Conservation (phyloP, 2,113 vertebrate genomes). For the Dromas ardeola region DNA sequence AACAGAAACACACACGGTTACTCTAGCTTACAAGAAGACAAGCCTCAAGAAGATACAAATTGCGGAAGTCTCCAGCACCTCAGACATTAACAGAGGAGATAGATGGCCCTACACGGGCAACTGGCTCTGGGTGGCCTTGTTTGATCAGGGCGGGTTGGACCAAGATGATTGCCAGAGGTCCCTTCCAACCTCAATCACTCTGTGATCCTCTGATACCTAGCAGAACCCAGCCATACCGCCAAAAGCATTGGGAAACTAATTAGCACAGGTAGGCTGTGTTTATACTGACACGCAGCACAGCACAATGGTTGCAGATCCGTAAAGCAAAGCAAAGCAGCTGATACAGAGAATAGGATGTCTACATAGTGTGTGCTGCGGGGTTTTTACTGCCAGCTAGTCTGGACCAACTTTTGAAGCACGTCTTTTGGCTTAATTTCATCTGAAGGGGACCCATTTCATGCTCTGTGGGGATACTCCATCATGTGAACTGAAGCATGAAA, state of each 20-base stretch:
- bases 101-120: neutral
- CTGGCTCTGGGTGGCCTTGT: neutral
- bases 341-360: neutral
- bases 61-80: neutral
- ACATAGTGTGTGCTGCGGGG: neutral
- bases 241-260: neutral
- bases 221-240: neutral
- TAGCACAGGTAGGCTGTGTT: neutral
- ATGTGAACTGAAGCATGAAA: neutral
- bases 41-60: neutral
- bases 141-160: rapidly evolving
- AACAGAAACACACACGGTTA: neutral
- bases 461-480: neutral
- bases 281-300: neutral
- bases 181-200: neutral
- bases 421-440: neutral
- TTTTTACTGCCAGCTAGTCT: neutral
- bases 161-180: neutral
- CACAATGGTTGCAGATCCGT: neutral
- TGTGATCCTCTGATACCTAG: too few relatives aligned
- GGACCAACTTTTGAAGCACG: rapidly evolving
- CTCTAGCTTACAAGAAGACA: neutral
- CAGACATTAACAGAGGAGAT: neutral
- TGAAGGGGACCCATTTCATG: neutral
- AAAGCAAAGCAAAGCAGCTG: neutral